phyloP scores from a whole-genome alignment of 2,888 invertebrate genomes.

The Amiota mariae region DNA sequence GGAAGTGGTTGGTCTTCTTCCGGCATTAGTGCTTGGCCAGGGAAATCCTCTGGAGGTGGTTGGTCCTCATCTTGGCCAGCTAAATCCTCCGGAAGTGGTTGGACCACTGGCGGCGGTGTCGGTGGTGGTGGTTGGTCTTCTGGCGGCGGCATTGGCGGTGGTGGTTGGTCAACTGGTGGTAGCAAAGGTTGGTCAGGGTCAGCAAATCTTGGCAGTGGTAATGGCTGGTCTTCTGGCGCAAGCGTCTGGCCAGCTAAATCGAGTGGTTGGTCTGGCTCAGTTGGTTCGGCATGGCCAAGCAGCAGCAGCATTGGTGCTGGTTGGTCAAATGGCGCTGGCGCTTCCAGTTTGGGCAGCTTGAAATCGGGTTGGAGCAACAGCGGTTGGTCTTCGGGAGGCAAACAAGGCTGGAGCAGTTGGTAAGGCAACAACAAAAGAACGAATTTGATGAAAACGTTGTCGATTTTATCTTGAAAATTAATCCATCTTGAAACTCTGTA shows the following conservation, averaged over 20 bases:
- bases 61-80: background rate
- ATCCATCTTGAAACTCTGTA: slow-evolving; percentile 38
- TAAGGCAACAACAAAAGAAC: slow-evolving; percentile 31
- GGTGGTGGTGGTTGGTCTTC: slow-evolving; percentile 41
- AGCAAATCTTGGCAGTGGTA: slow-evolving; percentile 45
- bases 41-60: slow-evolving; percentile 6
- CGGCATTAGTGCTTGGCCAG: background rate
- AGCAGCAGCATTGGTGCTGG: slow-evolving; percentile 29
- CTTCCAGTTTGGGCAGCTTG: slow-evolving; percentile 39
- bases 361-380: slow-evolving; percentile 36
- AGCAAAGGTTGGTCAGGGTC: slow-evolving; percentile 48
- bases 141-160: slow-evolving; percentile 42
- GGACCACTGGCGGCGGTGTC: background rate
- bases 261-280: slow-evolving; percentile 48
- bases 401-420: slow-evolving; percentile 56
- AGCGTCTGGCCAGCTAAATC: slow-evolving; percentile 46
- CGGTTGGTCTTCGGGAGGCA: slow-evolving; percentile 31
- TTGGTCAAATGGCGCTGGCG: slow-evolving; percentile 44
- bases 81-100: background rate
- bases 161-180: slow-evolving; percentile 53
- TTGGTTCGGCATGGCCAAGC: slow-evolving; percentile 39
- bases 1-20: background rate
- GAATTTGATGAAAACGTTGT: slow-evolving; percentile 32
- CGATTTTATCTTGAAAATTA: slow-evolving; percentile 17
- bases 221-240: slow-evolving; percentile 38